These are phyloP conservation scores for Hipparchia semele DNA, from an alignment of 2,888 invertebrate genomes.

Conservation along the genomic window DNA sequence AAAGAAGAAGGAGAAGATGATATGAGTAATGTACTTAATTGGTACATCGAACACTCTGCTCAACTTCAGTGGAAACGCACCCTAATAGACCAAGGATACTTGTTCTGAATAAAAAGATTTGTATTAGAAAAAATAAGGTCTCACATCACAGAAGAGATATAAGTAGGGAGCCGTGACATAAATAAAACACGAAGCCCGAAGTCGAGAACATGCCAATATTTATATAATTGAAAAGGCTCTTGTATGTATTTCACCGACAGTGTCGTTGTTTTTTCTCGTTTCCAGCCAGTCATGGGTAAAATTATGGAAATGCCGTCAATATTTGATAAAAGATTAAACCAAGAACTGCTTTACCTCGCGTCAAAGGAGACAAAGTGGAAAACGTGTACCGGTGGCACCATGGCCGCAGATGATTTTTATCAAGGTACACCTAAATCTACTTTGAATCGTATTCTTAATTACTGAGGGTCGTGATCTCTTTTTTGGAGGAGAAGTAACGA, in stretches of 20 bases:
- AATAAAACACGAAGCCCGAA: background rate
- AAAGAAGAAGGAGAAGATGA: no score
- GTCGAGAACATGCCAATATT: background rate
- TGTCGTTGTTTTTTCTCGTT: conserved; percentile 19
- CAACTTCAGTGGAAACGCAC: no score
- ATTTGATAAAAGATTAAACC: conserved; percentile 80
- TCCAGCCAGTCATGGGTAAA: conserved; percentile 81
- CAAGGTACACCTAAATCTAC: conserved; percentile 82
- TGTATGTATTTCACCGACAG: background rate
- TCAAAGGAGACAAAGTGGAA: conserved; percentile 71
- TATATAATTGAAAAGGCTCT: background rate
- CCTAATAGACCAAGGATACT: no score
- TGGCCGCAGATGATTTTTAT: conserved; percentile 92
- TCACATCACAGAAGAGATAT: no score
- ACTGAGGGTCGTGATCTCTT: no score
- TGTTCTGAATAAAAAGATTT: no score
- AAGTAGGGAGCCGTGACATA: no score
- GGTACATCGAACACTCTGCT: no score
- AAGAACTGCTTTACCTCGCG: conserved; percentile 76
- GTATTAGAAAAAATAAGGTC: no score
- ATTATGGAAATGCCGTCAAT: conserved; percentile 75
- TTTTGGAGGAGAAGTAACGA: no score
- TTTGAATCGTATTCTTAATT: background rate
- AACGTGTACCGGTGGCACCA: conserved; percentile 86
- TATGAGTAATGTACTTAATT: no score